These are phyloP conservation scores for Dasysyrphus tricinctus DNA, from an alignment of 2,888 invertebrate genomes.

Conservation along the genomic window DNA sequence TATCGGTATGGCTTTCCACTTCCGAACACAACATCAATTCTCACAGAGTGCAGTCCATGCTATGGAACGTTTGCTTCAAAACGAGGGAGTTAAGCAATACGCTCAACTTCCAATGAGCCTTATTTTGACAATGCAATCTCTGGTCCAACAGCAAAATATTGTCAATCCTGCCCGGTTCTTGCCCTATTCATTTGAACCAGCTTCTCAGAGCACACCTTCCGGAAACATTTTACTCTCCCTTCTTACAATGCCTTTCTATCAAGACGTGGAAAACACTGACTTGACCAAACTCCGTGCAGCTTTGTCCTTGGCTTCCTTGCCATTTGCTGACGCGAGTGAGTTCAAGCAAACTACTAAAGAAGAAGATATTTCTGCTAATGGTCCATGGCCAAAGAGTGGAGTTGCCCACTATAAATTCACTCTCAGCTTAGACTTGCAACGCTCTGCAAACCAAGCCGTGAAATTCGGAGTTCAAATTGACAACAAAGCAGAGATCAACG, in stretches of 20 bases:
- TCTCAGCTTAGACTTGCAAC: conserved; percentile 65
- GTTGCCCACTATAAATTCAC: conserved; percentile 69
- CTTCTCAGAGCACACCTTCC: neutral
- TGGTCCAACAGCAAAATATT: conserved; percentile 43
- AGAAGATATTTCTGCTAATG: conserved; percentile 41
- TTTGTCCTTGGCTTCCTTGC: conserved; percentile 56
- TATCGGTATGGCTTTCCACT: conserved; percentile 85
- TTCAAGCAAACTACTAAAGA: conserved; percentile 47
- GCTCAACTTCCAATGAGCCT: conserved; percentile 55
- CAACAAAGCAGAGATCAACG: conserved; percentile 41
- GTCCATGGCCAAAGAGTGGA: conserved; percentile 43
- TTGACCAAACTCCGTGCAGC: conserved; percentile 60
- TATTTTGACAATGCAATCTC: conserved; percentile 60
- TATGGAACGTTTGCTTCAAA: conserved; percentile 72
- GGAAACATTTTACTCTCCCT: conserved; percentile 57
- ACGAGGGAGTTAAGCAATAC: conserved; percentile 61
- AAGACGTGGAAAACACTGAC: conserved; percentile 58
- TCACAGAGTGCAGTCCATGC: conserved; percentile 80
- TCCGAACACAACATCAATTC: conserved; percentile 84
- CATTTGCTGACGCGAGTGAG: conserved; percentile 61
- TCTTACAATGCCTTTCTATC: conserved; percentile 59
- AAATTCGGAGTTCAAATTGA: conserved; percentile 75
- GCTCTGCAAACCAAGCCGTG: conserved; percentile 64
- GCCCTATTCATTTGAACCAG: conserved; percentile 29
- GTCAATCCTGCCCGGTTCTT: conserved; percentile 46